These are phyloP conservation scores for Lepidurus packardi DNA, from an alignment of 1,140 invertebrate genomes.

Conservation along the genomic window DNA sequence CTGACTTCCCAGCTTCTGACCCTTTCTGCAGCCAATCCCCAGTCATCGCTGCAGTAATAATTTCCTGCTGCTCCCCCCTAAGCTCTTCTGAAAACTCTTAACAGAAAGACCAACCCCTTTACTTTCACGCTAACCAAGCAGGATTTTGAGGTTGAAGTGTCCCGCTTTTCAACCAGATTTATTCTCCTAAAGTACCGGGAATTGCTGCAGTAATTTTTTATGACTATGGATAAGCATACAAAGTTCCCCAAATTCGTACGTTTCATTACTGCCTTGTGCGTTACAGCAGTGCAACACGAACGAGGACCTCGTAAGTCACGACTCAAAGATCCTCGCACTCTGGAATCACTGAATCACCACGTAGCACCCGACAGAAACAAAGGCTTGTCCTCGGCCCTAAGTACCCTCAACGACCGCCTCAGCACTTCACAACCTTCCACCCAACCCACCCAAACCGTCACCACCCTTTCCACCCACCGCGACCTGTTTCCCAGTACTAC, in stretches of 20 bases:
- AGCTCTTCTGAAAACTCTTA: too few species aligned
- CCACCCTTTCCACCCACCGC: constrained; percentile 30
- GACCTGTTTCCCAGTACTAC: constrained; percentile 33
- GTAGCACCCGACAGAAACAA: constrained; percentile 32
- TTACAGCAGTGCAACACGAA: constrained; percentile 56
- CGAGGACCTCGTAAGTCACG: constrained; percentile 53
- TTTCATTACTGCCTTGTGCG: constrained; percentile 31
- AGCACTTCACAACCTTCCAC: neutral
- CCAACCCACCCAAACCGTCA: constrained; percentile 28
- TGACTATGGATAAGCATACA: too few species aligned
- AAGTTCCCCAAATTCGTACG: neutral
- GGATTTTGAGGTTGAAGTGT: too few species aligned
- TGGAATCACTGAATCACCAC: neutral
- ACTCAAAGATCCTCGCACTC: constrained; percentile 30
- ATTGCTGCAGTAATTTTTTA: too few species aligned
- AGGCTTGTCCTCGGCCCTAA: constrained; percentile 15
- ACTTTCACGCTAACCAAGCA: too few species aligned
- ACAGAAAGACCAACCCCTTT: too few species aligned
- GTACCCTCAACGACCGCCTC: neutral
- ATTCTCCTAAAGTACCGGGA: too few species aligned
- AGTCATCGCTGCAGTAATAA: neutral
- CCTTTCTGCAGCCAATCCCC: neutral
- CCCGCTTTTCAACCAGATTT: too few species aligned
- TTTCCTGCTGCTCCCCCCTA: neutral
- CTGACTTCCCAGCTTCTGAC: neutral